A percentile compares a stretch with the other conserved stretches of the same genome.
Evolutionary conservation across 1,140 invertebrate genomes (phyloP).

Genomic region (Andrena cerasifolii): DNA sequence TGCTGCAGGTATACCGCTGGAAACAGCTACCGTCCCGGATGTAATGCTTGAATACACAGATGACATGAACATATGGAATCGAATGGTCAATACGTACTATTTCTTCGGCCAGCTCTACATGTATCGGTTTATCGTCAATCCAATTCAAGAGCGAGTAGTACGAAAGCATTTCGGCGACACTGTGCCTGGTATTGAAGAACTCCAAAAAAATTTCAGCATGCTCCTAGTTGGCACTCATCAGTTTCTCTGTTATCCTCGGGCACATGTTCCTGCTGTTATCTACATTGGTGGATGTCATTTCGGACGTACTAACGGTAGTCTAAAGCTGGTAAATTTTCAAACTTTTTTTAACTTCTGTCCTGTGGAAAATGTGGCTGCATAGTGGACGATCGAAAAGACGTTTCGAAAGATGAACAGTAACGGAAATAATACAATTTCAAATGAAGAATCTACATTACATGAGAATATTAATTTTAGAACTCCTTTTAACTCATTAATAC

Average conservation of each 20-base stretch:
- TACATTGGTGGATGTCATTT: slow-evolving; percentile 81
- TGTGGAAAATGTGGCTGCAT: too few species aligned
- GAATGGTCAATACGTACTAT: slow-evolving; percentile 68
- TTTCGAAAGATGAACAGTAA: too few species aligned
- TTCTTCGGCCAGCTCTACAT: slow-evolving; percentile 62
- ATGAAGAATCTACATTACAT: too few species aligned
- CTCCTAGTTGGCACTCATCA: slow-evolving; percentile 83
- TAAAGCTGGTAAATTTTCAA: too few species aligned
- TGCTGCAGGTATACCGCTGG: too few species aligned
- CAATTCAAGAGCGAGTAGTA: slow-evolving; percentile 68
- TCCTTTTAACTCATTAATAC: too few species aligned
- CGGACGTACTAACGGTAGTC: too few species aligned
- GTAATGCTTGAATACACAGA: slow-evolving; percentile 70
- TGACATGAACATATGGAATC: slow-evolving; percentile 74
- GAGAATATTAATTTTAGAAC: too few species aligned
- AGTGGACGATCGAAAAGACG: too few species aligned
- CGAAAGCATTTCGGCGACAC: slow-evolving; percentile 77
- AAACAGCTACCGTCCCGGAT: too few species aligned
- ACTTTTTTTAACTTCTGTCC: too few species aligned
- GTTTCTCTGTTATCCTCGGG: slow-evolving; percentile 77
- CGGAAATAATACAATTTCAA: too few species aligned
- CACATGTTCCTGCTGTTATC: slow-evolving; percentile 80
- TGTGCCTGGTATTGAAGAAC: slow-evolving; percentile 78
- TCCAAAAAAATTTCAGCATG: slow-evolving; percentile 81
- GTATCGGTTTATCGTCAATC: slow-evolving; percentile 57